These are phyloP conservation scores for Hycleus phaleratus DNA, from an alignment of 1,140 invertebrate genomes.

Conservation along the genomic window DNA sequence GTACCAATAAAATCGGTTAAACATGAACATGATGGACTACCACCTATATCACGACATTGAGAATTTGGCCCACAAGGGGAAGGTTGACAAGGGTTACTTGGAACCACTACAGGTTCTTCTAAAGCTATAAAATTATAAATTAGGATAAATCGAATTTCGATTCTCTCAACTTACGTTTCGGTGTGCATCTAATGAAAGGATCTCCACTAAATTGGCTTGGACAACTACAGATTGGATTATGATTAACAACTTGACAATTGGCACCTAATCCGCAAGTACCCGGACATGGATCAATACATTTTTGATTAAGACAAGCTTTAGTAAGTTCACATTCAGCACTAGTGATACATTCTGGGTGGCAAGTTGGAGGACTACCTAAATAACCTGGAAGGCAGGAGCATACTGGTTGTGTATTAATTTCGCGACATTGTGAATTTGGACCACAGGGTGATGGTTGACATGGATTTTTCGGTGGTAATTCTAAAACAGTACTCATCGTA, in stretches of 20 bases:
- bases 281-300: constrained; percentile 67
- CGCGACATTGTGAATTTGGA: constrained; percentile 53
- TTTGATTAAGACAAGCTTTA: constrained; percentile 64
- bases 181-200: constrained; percentile 53
- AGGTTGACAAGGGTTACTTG: constrained; percentile 51
- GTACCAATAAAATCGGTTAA: constrained; percentile 49
- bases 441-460: constrained; percentile 57
- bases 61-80: constrained; percentile 62
- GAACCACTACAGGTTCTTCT: constrained; percentile 35
- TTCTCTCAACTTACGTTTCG: constrained; percentile 32
- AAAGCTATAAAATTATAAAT: constrained; percentile 19
- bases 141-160: not conserved
- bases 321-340: constrained; percentile 62
- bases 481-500: constrained; percentile 38
- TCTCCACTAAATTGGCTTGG: constrained; percentile 63
- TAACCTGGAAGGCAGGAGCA: constrained; percentile 61
- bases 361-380: constrained; percentile 64
- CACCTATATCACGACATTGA: constrained; percentile 49
- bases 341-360: constrained; percentile 62
- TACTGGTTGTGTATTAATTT: constrained; percentile 53
- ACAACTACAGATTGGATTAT: constrained; percentile 61
- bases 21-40: constrained; percentile 54
- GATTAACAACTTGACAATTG: constrained; percentile 61
- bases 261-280: constrained; percentile 65
- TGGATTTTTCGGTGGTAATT: constrained; percentile 43